Evolutionary conservation across 1,140 invertebrate species (phyloP).

Genomic region (Gonioctena quinquepunctata): DNA sequence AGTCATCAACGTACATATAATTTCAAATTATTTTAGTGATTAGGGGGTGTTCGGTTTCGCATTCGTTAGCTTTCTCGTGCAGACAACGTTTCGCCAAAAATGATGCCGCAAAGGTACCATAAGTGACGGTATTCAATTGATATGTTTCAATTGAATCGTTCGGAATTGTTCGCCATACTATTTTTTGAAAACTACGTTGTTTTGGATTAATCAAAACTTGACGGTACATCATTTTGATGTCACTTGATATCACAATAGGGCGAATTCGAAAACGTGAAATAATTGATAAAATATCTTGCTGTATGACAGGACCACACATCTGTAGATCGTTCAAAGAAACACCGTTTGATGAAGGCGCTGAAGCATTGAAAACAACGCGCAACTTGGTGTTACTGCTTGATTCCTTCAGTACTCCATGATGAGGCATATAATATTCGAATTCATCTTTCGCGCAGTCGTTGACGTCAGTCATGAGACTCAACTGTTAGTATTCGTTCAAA

Average conservation of each 20-base stretch:
- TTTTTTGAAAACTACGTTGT: slow-evolving; percentile 21
- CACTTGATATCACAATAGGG: slow-evolving; percentile 36
- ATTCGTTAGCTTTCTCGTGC: background rate
- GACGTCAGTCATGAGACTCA: slow-evolving; percentile 37
- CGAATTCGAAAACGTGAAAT: slow-evolving; percentile 47
- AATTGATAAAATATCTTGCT: slow-evolving; percentile 33
- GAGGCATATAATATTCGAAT: slow-evolving; percentile 18
- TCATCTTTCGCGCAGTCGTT: background rate
- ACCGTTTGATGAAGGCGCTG: slow-evolving; percentile 25
- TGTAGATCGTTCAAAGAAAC: slow-evolving; percentile 42
- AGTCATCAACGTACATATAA: background rate
- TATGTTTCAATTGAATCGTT: slow-evolving; percentile 13
- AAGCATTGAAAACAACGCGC: slow-evolving; percentile 33
- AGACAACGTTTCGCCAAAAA: slow-evolving; percentile 39
- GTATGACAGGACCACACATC: slow-evolving; percentile 36
- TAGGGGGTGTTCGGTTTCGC: background rate
- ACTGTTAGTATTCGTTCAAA: slow-evolving; percentile 35
- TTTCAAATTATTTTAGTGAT: background rate
- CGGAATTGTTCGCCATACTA: background rate
- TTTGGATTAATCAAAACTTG: slow-evolving; percentile 45
- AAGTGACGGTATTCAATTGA: slow-evolving; percentile 44
- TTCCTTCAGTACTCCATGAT: slow-evolving; percentile 31
- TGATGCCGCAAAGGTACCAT: slow-evolving; percentile 39
- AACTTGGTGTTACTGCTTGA: slow-evolving; percentile 8
- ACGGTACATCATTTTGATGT: slow-evolving; percentile 54